Evolutionary conservation across 2,888 invertebrate genomes (phyloP), one percentile per base, ranked within the genome.

Genomic region (Eristalinus sepulchralis): DNA sequence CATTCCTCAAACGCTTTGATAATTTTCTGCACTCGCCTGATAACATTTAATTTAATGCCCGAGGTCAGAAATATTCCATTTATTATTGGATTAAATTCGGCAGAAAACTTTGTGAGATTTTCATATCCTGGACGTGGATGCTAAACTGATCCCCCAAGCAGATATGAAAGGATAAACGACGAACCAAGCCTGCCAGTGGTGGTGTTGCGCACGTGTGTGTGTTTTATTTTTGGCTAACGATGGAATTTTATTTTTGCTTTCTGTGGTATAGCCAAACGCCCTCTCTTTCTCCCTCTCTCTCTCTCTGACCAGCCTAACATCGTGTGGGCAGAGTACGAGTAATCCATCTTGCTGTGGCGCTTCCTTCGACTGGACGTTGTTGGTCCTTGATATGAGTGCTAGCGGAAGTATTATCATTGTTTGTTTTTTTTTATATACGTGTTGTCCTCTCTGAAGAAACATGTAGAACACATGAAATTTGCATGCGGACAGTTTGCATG

Each of bases 1-100:
- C 83, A 75, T 79, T 75, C 86, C 78, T 75, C 83, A 83, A 83
- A 79, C 59, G 75, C 88, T 76, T 88, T 91, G 92, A 92, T 92
- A 92, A 92, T 92, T 91, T 92, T 91, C 92, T 92, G 92, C 92
- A 91, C 90, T 90, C 91, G 90, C 89, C 92, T 91, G 92, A 92
- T 92, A 92, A 92, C 92, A 91, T 92, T 92, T 92, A 92, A 92
- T 92, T 92, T 92, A 92, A 92, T 92, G 92, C 92, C 92, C 92
- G 92, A 92, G 92, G 92, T 92, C 92, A 92, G 92, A 91, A 92
- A 91, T 91, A 92, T 92, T 92, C 91, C 92, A 92, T 92, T 92
- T 92, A 92, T 92, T 92, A 92, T 92, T 92, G 92, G 92, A 92
- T 92, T 92, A 92, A 92, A 91, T 91, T 90, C 89, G 91, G 90